phyloP scores from a whole-genome alignment of 2,888 invertebrate genomes.

The Acanthosoma haemorrhoidale region DNA sequence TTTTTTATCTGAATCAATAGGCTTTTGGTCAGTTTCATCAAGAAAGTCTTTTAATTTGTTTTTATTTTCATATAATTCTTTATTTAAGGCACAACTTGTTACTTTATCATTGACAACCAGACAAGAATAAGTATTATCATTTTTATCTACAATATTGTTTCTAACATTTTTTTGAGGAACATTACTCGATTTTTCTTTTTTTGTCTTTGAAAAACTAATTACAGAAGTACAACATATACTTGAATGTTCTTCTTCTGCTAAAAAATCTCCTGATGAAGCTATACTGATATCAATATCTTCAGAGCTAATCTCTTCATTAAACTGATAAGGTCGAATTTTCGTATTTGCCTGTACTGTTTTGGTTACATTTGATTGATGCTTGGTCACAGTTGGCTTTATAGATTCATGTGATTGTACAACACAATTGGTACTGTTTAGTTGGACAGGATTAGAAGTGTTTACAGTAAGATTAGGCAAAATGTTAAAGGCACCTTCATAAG shows the following conservation, averaged over 20 bases:
- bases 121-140: neutral
- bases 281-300: slow-evolving; percentile 34
- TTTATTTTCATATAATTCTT: neutral
- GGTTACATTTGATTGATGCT: neutral
- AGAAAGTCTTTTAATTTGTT: neutral
- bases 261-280: slow-evolving; percentile 26
- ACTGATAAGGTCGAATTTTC: slow-evolving; percentile 10
- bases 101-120: neutral
- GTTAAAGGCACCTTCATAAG: slow-evolving; percentile 21
- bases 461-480: slow-evolving; percentile 14
- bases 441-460: neutral
- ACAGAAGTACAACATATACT: slow-evolving; percentile 1
- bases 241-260: slow-evolving; percentile 20
- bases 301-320: slow-evolving; percentile 27
- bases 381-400: neutral
- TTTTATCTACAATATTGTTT: neutral
- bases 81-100: neutral
- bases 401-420: neutral
- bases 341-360: neutral
- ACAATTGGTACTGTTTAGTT: neutral
- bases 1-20: neutral
- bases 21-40: neutral
- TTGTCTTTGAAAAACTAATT: slow-evolving; percentile 12
- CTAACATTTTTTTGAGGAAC: neutral
- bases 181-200: slow-evolving; percentile 6